phyloP scores from a whole-genome alignment of 2,113 vertebrate genomes.

The Chloropsis hardwickii region DNA sequence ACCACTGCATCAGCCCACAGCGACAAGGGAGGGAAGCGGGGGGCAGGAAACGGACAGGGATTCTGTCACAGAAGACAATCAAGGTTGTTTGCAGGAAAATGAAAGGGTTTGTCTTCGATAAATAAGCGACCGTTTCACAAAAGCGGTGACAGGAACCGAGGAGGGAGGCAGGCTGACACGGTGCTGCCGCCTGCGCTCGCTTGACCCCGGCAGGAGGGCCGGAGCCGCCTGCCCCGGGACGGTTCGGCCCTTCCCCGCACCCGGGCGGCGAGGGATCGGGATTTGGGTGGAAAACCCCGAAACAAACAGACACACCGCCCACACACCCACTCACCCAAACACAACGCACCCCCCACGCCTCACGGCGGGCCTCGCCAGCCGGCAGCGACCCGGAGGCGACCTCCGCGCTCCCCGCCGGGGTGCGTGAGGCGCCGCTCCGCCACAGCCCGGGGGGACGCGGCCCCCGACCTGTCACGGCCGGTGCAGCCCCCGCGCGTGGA shows the following conservation, averaged over 20 bases:
- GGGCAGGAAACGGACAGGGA: not conserved
- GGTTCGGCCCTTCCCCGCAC: not conserved
- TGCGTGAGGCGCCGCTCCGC: not conserved
- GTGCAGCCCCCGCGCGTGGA: not conserved
- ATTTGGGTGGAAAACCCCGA: not conserved
- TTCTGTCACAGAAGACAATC: not conserved
- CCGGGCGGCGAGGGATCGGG: not conserved
- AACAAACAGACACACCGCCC: not conserved
- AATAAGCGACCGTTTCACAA: not conserved
- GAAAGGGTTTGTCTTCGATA: not conserved
- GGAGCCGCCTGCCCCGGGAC: not conserved
- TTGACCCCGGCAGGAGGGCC: not conserved
- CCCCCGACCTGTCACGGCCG: not conserved
- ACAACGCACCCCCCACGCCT: not conserved
- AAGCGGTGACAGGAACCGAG: not conserved
- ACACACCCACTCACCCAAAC: not conserved
- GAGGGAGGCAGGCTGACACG: not conserved
- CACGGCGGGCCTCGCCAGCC: not conserved
- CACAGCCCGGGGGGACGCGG: not conserved
- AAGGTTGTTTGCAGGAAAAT: not conserved
- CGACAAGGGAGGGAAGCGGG: not conserved
- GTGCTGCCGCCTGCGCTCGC: not conserved
- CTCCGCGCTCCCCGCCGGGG: not conserved
- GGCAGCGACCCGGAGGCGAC: not conserved
- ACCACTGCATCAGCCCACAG: conserved; percentile 21